Evolutionary conservation across 2,797 vertebrate species (phyloP).

Genomic region (Erethizon dorsatum): DNA sequence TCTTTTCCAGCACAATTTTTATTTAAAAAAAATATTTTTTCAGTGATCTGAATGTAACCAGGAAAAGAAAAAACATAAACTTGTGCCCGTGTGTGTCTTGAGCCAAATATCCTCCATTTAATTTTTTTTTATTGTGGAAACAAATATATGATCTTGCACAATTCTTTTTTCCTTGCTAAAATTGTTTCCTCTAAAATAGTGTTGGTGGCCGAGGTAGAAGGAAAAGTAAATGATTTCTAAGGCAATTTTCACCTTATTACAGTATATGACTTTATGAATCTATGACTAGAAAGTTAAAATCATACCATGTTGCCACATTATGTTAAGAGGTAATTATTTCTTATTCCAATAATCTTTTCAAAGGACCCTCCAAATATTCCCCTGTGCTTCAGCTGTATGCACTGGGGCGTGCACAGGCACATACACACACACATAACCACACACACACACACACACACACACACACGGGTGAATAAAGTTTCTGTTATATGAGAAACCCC

Average conservation of each 20-base stretch:
- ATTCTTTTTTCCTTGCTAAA: neutral
- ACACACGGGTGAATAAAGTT: neutral
- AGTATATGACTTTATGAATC: neutral
- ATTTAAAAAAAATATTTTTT: neutral
- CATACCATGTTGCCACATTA: neutral
- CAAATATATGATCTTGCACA: neutral
- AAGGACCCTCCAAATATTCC: neutral
- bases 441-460: neutral
- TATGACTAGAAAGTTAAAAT: constrained; percentile 38
- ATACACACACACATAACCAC: neutral
- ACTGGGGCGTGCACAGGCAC: neutral
- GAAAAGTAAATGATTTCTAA: neutral
- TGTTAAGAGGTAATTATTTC: neutral
- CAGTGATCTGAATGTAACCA: neutral
- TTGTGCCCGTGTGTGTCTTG: neutral
- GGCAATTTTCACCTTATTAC: constrained; percentile 31
- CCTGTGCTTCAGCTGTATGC: neutral
- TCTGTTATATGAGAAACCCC: neutral
- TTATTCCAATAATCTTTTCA: constrained; percentile 44
- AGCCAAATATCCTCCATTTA: neutral
- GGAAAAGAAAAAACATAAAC: neutral
- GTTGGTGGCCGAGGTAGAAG: neutral
- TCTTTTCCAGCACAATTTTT: neutral
- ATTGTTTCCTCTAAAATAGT: neutral
- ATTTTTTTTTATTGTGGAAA: constrained; percentile 21